A percentile compares a stretch with the other conserved stretches of the same genome.
Conservation (phyloP, 2,888 invertebrate genomes). For the Pedicia rivosa region DNA sequence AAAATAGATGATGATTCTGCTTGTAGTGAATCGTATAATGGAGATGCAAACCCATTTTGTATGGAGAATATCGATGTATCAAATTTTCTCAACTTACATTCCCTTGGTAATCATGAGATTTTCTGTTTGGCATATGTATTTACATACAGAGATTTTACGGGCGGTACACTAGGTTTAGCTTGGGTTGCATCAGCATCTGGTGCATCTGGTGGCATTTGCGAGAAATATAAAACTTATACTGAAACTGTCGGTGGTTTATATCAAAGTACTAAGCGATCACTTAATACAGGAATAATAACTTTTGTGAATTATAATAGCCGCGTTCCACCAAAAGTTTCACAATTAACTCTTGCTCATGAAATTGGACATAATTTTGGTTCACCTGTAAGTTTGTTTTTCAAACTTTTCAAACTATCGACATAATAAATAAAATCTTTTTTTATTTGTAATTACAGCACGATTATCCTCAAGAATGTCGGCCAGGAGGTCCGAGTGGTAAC, state of each 20-base stretch:
- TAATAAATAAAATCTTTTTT: slow-evolving; percentile 1
- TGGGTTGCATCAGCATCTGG: slow-evolving; percentile 99
- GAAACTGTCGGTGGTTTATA: slow-evolving; percentile 90
- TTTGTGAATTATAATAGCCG: slow-evolving; percentile 96
- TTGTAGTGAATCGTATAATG: slow-evolving; percentile 40
- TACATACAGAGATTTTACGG: slow-evolving; percentile 94
- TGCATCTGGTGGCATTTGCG: slow-evolving; percentile 97
- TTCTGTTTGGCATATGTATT: slow-evolving; percentile 99
- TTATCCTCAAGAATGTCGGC: slow-evolving; percentile 77
- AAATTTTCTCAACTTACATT: slow-evolving; percentile 96
- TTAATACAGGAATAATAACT: slow-evolving; percentile 98
- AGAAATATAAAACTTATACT: slow-evolving; percentile 92
- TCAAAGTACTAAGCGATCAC: slow-evolving; percentile 81
- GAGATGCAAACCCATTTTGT: slow-evolving; percentile 78
- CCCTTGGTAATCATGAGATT: slow-evolving; percentile 90
- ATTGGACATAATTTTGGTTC: slow-evolving; percentile 99
- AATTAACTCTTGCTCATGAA: slow-evolving; percentile 94
- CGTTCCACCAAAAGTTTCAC: slow-evolving; percentile 95
- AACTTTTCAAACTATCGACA: not conserved
- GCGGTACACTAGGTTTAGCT: slow-evolving; percentile 93
- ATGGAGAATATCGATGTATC: slow-evolving; percentile 96
- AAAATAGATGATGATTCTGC: slow-evolving; percentile 89
- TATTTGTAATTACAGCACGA: slow-evolving; percentile 56
- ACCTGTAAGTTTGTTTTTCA: slow-evolving; percentile 48
- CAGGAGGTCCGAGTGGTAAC: slow-evolving; percentile 86